Base-by-base conservation (phyloP, 2,888 invertebrate genomes). In the Chaitophorus viminalis region DNA sequence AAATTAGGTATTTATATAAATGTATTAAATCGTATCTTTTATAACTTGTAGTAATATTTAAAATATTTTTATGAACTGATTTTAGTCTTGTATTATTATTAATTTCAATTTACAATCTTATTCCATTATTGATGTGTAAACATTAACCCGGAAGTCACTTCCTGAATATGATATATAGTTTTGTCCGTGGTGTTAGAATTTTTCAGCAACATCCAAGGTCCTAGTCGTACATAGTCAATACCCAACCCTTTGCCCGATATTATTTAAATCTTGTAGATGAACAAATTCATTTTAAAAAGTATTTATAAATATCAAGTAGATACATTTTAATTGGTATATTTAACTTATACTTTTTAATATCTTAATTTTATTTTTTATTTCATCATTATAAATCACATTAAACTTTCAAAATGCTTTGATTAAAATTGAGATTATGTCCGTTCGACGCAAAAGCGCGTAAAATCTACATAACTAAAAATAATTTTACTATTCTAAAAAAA, bases 111-210 rank as follows among this genome's bases (percentile, higher is more conserved):
- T 52, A 52, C 11, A 52, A 52, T 52, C 6, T 60, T 60, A 60
- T 60, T 60, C 21, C 60, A 3, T 6, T 36, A 36, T 36, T 54
- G 21, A 36, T 54, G 25, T 60, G n/a, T 60, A 78, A 78, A 65
- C 36, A 79, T 60, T 65, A 60, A 79, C 81, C 81, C 81, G 81
- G 81, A 82, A 82, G 70, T 33, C 11, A 17, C 39, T 68, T 46
- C 70, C 21, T 46, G 5, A 70, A 82, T n/a, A 31, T 21, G 29
- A 65, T 65, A 14, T 60, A 78, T 39, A 65, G 29, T 65, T 65
- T 29, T 65, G 68, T 81, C 68, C 81, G 21, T 68, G 79, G 39
- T 81, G 65, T 74, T 74, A 29, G 31, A 31, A 70, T n/a, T 81
- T 29, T 68, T 39, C 21, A 54, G 29, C 81, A 31, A 70, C 70